Evolutionary conservation across 2,113 vertebrate species (phyloP), one percentile per base, ranked within the genome.

Genomic region (Stigmatopora argus): DNA sequence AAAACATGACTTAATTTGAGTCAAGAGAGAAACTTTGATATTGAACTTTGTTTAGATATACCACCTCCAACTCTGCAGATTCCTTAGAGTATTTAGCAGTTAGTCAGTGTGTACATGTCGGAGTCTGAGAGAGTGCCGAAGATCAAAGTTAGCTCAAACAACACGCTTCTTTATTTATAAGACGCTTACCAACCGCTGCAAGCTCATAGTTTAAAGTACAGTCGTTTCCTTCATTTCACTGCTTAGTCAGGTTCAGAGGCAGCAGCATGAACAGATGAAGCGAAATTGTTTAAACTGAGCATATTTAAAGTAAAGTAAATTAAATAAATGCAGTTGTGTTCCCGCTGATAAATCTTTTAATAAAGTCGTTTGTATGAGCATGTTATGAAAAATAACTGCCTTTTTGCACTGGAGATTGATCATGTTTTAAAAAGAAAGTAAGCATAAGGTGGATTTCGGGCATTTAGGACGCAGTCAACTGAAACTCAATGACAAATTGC

Each of bases 61-160:
- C 26, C 34, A 73, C 78, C 82, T 87, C 74, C 79, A 78, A 83
- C 79, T n/a, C 48, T 34, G 5, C 34, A 13, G 15, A 38, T 72
- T 74, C 75, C 47, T 56, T 63, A 18, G 49, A 62, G 44, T 66
- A 61, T 71, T 75, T 74, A 69, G 46, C 55, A 55, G 67, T 72
- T 72, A 72, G 26, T 67, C 62, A 46, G 31, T 60, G 17, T 62
- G 8, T 78, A 26, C 19, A 45, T 41, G 45, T 51, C 35, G 11
- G 64, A 23, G 60, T 44, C 34, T 67, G 69, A 68, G 78, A 73
- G 66, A 72, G 66, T 21, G 46, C 41, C n/a, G 6, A 31, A 68
- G 76, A 80, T 87, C 79, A 87, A 84, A 85, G 81, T 66, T 70
- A 82, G 74, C 67, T 64, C 64, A 77, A 82, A 85, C 73, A 84